A percentile compares a stretch with the other conserved stretches of the same genome.
Conservation (phyloP, 2,888 invertebrate genomes). For the Adineta ricciae region DNA sequence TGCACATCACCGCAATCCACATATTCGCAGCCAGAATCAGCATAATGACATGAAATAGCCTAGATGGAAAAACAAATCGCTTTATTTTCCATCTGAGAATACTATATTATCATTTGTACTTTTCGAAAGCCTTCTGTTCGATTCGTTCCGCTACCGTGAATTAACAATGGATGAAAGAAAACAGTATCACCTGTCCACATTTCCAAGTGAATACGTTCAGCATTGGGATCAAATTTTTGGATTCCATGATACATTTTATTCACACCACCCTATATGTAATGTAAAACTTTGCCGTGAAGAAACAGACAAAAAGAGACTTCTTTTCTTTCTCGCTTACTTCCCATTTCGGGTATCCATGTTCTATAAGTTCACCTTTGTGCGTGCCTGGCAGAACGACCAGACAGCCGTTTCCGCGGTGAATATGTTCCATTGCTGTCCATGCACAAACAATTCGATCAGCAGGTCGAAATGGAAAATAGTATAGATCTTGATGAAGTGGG, state of each 20-base stretch:
- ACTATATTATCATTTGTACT: neutral
- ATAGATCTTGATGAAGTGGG: slow-evolving; percentile 62
- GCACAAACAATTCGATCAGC: slow-evolving; percentile 67
- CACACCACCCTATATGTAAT: slow-evolving; percentile 54
- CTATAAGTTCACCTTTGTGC: slow-evolving; percentile 58
- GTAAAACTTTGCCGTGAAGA: neutral
- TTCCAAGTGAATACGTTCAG: slow-evolving; percentile 56
- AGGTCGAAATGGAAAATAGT: slow-evolving; percentile 77
- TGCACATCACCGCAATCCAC: slow-evolving; percentile 64
- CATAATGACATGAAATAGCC: slow-evolving; percentile 72
- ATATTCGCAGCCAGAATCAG: slow-evolving; percentile 61
- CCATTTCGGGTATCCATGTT: slow-evolving; percentile 65
- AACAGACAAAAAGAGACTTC: neutral
- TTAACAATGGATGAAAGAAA: slow-evolving; percentile 73
- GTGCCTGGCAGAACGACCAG: slow-evolving; percentile 70
- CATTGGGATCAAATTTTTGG: slow-evolving; percentile 53
- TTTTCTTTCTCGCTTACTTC: slow-evolving; percentile 47
- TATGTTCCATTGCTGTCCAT: slow-evolving; percentile 76
- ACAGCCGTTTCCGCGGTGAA: slow-evolving; percentile 67
- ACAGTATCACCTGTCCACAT: slow-evolving; percentile 79
- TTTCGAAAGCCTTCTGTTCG: slow-evolving; percentile 56
- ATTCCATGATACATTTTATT: slow-evolving; percentile 67
- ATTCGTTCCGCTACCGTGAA: slow-evolving; percentile 76
- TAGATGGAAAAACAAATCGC: slow-evolving; percentile 60
- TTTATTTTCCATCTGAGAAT: slow-evolving; percentile 50